phyloP scores from a whole-genome alignment of 2,797 vertebrate genomes.

The Chaunax sp. region DNA sequence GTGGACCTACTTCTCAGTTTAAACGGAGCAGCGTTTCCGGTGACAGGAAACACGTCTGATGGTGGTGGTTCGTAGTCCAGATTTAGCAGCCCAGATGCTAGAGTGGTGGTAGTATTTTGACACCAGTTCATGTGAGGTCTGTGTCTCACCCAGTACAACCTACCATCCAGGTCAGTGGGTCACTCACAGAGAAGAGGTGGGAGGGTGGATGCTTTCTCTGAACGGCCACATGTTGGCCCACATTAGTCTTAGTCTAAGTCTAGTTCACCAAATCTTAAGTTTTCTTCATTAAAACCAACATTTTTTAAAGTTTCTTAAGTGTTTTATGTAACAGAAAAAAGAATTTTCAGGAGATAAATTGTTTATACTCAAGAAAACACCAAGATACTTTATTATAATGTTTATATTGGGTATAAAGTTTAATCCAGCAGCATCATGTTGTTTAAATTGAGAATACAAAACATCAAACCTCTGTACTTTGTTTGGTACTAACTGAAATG shows the following conservation, averaged over 20 bases:
- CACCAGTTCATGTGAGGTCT: not conserved
- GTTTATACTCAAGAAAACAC: no score
- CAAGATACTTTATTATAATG: not conserved
- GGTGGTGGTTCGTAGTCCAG: not conserved
- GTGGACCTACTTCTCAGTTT: no score
- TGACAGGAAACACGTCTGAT: no score
- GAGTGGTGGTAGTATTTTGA: conserved; percentile 12
- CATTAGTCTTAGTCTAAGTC: no score
- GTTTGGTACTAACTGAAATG: no score
- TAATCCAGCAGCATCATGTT: not conserved
- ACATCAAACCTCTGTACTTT: not conserved
- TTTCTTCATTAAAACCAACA: not conserved
- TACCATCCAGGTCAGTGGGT: conserved; percentile 2
- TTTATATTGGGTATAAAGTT: not conserved
- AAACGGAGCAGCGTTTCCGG: no score
- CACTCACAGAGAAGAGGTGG: not conserved
- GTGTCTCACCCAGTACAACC: not conserved
- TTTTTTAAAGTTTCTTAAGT: not conserved
- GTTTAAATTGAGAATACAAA: not conserved
- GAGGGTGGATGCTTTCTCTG: not conserved
- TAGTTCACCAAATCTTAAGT: no score
- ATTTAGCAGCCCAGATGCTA: conserved; percentile 5
- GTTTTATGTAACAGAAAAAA: no score
- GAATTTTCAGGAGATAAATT: no score
- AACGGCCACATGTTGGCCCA: not conserved